Evolutionary conservation across 2,113 vertebrate species (phyloP), one percentile per base, ranked within the genome.

Genomic region (Leptobrachium ailaonicum): DNA sequence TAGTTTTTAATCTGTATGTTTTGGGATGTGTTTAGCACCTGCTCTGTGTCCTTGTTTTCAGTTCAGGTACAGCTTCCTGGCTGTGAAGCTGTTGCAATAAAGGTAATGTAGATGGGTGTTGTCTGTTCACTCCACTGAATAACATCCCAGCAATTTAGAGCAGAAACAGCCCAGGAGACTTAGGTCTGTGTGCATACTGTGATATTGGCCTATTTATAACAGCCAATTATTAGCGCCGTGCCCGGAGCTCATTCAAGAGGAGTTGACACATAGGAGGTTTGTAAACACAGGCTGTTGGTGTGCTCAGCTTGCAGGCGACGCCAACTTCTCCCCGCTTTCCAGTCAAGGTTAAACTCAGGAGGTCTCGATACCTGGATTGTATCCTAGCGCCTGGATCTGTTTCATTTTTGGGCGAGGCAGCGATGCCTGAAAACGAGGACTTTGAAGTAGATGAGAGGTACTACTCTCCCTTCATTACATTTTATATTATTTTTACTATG

Each of bases 401-500:
- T 50, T 50, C 4, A 4, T 9, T 64, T 67, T 56, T 56, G 7
- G 6, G 44, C 2, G 73, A 67, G 77, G 77, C 77, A 74, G 71
- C 66, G 68, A 80, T 80, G 79, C 64, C 79, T 80, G 71, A 69
- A 68, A 42, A 71, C 40, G 64, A 80, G 32, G 71, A 74, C 64
- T 80, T 68, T 47, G 63, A 80, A 50, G 64, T 73, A 41, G 64
- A 74, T 66, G 64, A 80, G 69, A 80, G 79, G 79, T 80, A 80
- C 5, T 20, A 12, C 8, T 4, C 7, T n/a, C 6, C 2, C 2
- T 41, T 41, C n/a, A 13, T 12, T 73, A 11, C 43, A 44, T 53
- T 64, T 64, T 32, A 32, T 32, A 32, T 32, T 32, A 2, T 70
- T 12, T 20, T 3, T 68, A 10, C 11, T 67, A 11, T 10, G 41